Evolutionary conservation across 2,113 vertebrate species (phyloP), one percentile per base, ranked within the genome.

Genomic region (Ophiodon elongatus): DNA sequence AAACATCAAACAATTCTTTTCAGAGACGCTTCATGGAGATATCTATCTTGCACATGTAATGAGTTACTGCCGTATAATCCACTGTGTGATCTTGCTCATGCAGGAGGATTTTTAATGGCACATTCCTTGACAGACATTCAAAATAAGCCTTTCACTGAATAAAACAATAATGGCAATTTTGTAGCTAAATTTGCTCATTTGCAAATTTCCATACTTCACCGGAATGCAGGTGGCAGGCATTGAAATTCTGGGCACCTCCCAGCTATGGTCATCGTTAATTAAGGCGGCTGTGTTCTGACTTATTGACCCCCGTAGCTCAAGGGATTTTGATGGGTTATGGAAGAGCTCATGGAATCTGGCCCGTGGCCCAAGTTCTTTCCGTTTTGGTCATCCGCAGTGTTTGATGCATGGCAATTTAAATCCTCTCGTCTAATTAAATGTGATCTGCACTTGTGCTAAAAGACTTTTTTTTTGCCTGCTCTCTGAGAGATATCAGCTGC

Each of bases 391-490:
- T 94, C 91, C 77, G 84, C 86, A 88, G 91, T 93, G 94, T 95
- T 95, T 95, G 95, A 96, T 94, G 95, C 95, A 94, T 95, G 93
- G 93, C 93, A 94, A 95, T 95, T 95, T 95, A 96, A 96, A 95
- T 96, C 94, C 94, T 94, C 92, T 92, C 92, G 87, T 95, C 95
- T 95, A 96, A 96, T 96, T 96, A 96, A 96, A 95, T 95, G 95
- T 94, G 94, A 96, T 96, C 94, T 95, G 92, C 91, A 93, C 94
- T 96, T 91, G 94, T 95, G 95, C 95, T 95, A 95, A 95, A 95
- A 96, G 91, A 94, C 95, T 94, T 95, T 96, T 92, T 80, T 86
- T 79, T 79, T 68, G n/a, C 29, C 84, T 81, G 71, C 87, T 89
- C 60, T 29, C 93, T 88, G 90, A 95, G 92, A 92, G 93, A 94